Evolutionary conservation across 2,113 vertebrate genomes (phyloP).

Genomic region (Panurus biarmicus): DNA sequence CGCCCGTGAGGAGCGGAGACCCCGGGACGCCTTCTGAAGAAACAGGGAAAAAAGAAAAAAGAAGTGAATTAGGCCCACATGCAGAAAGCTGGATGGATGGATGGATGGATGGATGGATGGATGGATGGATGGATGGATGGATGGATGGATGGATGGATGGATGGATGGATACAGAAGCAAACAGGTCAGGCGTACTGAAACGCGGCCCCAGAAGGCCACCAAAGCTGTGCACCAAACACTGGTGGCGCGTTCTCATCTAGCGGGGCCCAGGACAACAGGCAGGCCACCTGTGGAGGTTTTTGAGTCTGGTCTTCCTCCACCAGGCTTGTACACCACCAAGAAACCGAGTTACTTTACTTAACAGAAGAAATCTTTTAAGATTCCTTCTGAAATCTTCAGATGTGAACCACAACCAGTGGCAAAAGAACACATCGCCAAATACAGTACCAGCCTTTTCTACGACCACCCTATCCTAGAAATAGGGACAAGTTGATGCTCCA

Average conservation of each 20-base stretch:
- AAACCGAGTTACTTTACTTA: background rate
- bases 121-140: too few relatives aligned
- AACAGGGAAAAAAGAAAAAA: background rate
- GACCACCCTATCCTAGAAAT: background rate
- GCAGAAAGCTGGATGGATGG: too few relatives aligned
- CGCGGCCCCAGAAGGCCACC: background rate
- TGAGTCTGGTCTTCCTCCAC: background rate
- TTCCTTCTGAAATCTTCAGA: background rate
- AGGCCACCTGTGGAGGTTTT: background rate
- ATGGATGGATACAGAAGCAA: background rate
- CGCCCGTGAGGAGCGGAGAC: rapidly evolving
- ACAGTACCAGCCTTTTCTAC: background rate
- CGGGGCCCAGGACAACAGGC: background rate
- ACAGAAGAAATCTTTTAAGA: background rate
- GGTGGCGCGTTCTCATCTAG: background rate
- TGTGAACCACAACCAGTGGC: background rate
- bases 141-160: too few relatives aligned
- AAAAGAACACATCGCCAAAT: background rate
- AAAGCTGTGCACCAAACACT: background rate
- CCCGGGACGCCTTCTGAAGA: background rate
- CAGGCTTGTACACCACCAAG: background rate
- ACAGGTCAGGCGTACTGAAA: background rate
- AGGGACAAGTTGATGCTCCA: background rate
- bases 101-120: too few relatives aligned
- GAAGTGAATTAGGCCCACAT: background rate